Evolutionary conservation across 2,113 vertebrate genomes (phyloP).

Genomic region (Periophthalmus modestus): DNA sequence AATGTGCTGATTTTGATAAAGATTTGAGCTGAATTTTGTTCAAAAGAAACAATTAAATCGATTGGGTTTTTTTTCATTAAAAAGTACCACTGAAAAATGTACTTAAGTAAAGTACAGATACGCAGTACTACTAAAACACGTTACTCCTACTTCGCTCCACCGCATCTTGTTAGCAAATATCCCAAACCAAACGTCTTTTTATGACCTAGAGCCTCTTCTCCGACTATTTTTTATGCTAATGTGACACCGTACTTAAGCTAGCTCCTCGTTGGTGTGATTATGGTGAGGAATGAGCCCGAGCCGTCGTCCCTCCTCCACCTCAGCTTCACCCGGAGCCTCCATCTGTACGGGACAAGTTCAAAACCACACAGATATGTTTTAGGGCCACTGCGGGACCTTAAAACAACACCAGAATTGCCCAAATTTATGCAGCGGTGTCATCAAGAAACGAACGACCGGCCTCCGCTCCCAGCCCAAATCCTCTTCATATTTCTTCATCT

Average conservation of each 20-base stretch:
- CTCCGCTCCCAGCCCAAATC: conserved; percentile 2
- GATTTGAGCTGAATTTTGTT: too few relatives aligned
- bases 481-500: conserved; percentile 3
- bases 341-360: background rate
- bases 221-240: background rate
- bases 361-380: conserved; percentile 11
- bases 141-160: too few relatives aligned
- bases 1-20: too few relatives aligned
- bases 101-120: too few relatives aligned
- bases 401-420: conserved; percentile 20
- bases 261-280: background rate
- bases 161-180: background rate
- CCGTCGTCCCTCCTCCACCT: background rate
- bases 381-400: background rate
- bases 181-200: background rate
- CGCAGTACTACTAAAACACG: too few relatives aligned
- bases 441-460: background rate
- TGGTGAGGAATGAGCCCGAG: background rate
- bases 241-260: background rate
- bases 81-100: too few relatives aligned
- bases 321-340: background rate
- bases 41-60: too few relatives aligned
- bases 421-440: background rate
- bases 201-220: background rate
- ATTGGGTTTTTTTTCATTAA: too few relatives aligned